Conservation (phyloP, 1,140 invertebrate species). For the Pomacea maculata region DNA sequence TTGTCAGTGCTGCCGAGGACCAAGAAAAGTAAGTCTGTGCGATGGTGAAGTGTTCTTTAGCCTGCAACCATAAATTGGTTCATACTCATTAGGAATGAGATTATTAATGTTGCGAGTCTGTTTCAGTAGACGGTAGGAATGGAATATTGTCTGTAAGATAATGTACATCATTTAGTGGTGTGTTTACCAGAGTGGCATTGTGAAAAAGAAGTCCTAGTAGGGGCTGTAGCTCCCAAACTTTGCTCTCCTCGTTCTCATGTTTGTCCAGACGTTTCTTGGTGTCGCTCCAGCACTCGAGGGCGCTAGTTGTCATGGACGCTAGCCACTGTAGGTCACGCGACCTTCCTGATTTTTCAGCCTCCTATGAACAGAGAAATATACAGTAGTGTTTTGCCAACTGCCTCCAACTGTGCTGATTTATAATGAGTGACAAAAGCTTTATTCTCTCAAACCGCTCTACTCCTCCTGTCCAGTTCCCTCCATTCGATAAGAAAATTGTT, state of each 20-base stretch:
- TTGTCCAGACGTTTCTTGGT: neutral
- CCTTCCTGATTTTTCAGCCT: constrained; percentile 19
- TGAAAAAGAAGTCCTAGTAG: neutral
- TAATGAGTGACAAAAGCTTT: too few relatives aligned
- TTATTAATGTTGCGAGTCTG: too few relatives aligned
- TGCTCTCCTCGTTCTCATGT: neutral
- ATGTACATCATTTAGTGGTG: too few relatives aligned
- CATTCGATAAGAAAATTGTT: too few relatives aligned
- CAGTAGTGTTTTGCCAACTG: too few relatives aligned
- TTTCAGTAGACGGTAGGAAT: neutral
- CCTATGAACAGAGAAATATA: too few relatives aligned
- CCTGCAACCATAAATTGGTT: neutral
- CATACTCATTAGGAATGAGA: too few relatives aligned
- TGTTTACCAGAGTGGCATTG: constrained; percentile 2
- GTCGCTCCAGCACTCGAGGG: constrained; percentile 11
- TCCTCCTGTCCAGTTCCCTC: too few relatives aligned
- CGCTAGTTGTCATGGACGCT: neutral
- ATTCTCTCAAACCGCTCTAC: too few relatives aligned
- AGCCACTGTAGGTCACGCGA: neutral
- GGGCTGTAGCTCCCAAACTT: constrained; percentile 1
- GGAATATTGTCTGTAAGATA: neutral
- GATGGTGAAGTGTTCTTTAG: constrained; percentile 11
- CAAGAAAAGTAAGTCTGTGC: constrained; percentile 3
- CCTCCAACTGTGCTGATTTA: too few relatives aligned
- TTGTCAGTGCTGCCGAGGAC: neutral